Base-by-base conservation (phyloP, 2,888 invertebrate genomes). In the Drosophila nigritarsus region DNA sequence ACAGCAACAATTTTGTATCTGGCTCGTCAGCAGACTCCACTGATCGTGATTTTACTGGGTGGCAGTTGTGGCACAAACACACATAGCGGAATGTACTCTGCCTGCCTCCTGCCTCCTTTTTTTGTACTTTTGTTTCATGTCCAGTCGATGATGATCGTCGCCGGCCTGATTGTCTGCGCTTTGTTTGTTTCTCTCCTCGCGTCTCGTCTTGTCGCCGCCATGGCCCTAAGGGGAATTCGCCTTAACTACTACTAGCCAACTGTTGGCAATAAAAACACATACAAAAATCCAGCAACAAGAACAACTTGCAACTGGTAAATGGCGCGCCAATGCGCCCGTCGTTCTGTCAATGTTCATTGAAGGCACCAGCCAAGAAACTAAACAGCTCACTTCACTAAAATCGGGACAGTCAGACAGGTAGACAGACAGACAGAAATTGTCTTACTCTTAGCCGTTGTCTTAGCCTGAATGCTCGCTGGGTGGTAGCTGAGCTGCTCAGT, bases 41-140 rank as follows among this genome's bases (percentile, higher is more conserved):
- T 42, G 77, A 87, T 86, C 86, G 86, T 86, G 86, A 88, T 83
- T 88, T 83, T 77, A 66, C 69, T 88, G 86, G 88, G 86, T 87
- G 86, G 88, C 75, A 67, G 55, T 45, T 54, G 53, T 59, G 55
- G 49, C 49, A 53, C 54, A 42, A 20, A 40, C 40, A 51, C 6
- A 15, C 45, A 45, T 15, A 24, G 24, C 45, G 18, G n/a, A 38
- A 18, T 54, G 32, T 24, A 53, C 63, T 9, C 38, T 48, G 13
- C 2, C 24, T 15, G 45, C 45, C 45, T 20, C 13, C 51, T 36
- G 29, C 30, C 29, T n/a, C 38, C 18, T 34, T 61, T 51, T 51
- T 34, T 24, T 38, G 54, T 24, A 20, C 74, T 65, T 82, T 76
- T 75, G 75, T 82, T 75, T 64, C 58, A 55, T 38, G 55, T 53